Conservation (phyloP, 2,888 invertebrate species). For the Amphipyra berbera region DNA sequence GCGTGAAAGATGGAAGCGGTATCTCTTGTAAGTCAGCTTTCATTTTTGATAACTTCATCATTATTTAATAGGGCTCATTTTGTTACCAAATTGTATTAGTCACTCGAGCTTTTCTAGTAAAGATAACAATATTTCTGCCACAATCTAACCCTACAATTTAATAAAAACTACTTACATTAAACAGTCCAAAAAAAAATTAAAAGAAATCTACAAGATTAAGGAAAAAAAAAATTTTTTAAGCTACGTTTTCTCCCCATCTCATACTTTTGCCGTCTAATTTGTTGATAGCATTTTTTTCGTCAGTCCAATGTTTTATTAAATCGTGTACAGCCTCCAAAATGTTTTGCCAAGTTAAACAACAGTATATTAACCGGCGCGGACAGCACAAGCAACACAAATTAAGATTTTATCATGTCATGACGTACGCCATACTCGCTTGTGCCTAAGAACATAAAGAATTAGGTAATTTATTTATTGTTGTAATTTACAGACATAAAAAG, state of each 20-base stretch:
- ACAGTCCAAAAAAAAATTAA: too few relatives aligned
- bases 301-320: slow-evolving; percentile 44
- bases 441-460: slow-evolving; percentile 60
- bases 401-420: slow-evolving; percentile 80
- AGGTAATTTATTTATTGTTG: slow-evolving; percentile 55
- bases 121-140: too few relatives aligned
- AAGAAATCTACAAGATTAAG: too few relatives aligned
- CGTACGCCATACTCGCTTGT: slow-evolving; percentile 60
- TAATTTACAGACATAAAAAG: slow-evolving; percentile 20
- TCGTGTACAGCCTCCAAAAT: slow-evolving; percentile 53
- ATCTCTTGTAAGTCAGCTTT: slow-evolving; percentile 19
- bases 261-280: not conserved
- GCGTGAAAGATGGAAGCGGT: slow-evolving; percentile 30
- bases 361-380: slow-evolving; percentile 64
- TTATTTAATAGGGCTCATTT: not conserved
- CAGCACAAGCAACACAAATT: slow-evolving; percentile 76
- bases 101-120: too few relatives aligned
- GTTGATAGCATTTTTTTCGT: slow-evolving; percentile 2
- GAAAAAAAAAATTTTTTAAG: too few relatives aligned
- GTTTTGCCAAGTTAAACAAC: slow-evolving; percentile 60
- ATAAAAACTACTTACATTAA: too few relatives aligned
- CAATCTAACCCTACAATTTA: too few relatives aligned
- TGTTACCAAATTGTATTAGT: not conserved
- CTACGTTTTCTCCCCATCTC: too few relatives aligned
- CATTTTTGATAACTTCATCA: slow-evolving; percentile 18